Percentiles rank a stretch among this genome's conserved stretches.
These are phyloP conservation scores for Kryptolebias ocellatus DNA, from an alignment of 2,797 vertebrate species.

Conservation along the genomic window DNA sequence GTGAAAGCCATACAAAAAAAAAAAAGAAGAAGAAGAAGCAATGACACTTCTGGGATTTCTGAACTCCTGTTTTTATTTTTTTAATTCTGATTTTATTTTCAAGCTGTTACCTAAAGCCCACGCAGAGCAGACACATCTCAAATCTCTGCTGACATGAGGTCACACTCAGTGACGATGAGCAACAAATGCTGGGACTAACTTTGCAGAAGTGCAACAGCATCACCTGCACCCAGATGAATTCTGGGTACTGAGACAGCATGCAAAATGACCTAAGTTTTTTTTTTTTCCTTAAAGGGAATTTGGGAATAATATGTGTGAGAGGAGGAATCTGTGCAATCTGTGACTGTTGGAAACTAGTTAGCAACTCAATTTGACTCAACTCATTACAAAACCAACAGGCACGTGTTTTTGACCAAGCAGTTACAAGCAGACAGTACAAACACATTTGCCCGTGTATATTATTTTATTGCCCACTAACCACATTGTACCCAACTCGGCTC, in stretches of 20 bases:
- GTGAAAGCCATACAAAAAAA: constrained; percentile 17
- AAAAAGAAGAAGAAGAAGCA: constrained; percentile 7
- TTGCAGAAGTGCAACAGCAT: constrained; percentile 44
- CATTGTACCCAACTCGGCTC: no score
- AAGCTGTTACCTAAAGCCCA: constrained; percentile 23
- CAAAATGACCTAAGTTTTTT: constrained; percentile 6
- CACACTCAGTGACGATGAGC: constrained; percentile 58
- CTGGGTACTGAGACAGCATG: constrained; percentile 33
- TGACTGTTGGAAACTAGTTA: no score
- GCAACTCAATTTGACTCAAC: no score
- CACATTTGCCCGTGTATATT: no score
- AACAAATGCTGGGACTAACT: constrained; percentile 49
- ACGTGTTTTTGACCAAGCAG: no score
- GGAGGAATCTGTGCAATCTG: background rate
- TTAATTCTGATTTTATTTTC: constrained; percentile 33
- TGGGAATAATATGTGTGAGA: constrained; percentile 8
- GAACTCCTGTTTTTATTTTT: constrained; percentile 31
- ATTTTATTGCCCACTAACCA: no score
- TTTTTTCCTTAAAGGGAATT: no score
- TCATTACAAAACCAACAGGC: no score
- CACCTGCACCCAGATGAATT: constrained; percentile 43
- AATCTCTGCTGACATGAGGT: constrained; percentile 57
- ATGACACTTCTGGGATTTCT: background rate
- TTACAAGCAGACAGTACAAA: no score
- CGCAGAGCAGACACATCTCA: constrained; percentile 33